Percentiles rank a stretch among this genome's conserved stretches.
These are phyloP conservation scores for Drosophila demipolita DNA, from an alignment of 2,888 invertebrate species.

Conservation along the genomic window DNA sequence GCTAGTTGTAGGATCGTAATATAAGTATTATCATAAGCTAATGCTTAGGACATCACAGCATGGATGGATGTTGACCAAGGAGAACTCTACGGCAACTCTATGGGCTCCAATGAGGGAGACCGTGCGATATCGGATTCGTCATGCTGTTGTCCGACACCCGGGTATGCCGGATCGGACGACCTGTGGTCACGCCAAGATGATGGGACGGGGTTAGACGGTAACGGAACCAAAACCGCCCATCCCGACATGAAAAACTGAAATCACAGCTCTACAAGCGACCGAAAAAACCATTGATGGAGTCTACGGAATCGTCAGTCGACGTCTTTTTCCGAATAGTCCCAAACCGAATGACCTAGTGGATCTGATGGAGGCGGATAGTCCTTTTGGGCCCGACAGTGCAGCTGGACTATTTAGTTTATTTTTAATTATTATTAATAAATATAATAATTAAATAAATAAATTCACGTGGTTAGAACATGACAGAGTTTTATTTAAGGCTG, in stretches of 20 bases:
- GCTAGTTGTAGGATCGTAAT: constrained; percentile 17
- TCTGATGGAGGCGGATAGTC: not conserved
- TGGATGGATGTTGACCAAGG: not conserved
- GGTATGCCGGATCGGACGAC: not conserved
- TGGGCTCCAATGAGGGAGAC: not conserved
- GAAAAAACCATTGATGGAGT: not conserved
- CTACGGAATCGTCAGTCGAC: not conserved
- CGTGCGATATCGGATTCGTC: not conserved
- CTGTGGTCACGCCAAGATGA: not conserved
- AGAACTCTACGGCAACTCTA: not conserved
- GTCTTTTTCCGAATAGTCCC: not conserved
- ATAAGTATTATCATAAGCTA: constrained; percentile 18
- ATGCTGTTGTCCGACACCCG: not conserved
- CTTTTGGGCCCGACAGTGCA: constrained; percentile 11
- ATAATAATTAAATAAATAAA: constrained; percentile 15
- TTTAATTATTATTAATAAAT: constrained; percentile 10
- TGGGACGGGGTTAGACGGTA: not conserved
- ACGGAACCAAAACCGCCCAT: not conserved
- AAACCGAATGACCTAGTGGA: not conserved
- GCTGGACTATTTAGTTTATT: constrained; percentile 4
- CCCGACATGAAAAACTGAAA: not conserved
- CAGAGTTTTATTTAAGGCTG: not conserved
- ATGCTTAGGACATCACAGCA: not conserved
- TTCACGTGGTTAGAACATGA: not conserved
- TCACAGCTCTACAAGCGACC: not conserved